Percentiles rank a stretch among this genome's conserved stretches.
Conservation (phyloP, 2,797 vertebrate species). For the Acanthurus lineatus region DNA sequence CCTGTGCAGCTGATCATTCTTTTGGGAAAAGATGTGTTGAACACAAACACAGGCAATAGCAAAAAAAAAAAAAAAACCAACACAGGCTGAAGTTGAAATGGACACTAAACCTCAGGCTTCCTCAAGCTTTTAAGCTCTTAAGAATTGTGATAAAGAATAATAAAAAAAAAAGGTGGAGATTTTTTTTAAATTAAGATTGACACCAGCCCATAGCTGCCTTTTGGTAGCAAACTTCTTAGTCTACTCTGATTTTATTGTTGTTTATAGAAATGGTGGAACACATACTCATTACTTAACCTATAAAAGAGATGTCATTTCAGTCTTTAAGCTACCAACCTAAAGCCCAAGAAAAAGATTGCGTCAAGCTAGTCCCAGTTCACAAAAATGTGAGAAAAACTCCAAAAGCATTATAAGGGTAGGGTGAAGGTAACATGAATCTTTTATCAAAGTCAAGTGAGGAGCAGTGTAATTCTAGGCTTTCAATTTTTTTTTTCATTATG, state of each 20-base stretch:
- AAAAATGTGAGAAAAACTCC: background rate
- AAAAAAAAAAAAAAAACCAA: background rate
- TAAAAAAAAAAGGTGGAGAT: background rate
- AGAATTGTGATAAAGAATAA: too few species aligned
- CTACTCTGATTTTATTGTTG: slow-evolving; percentile 9
- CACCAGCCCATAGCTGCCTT: background rate
- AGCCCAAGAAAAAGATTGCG: background rate
- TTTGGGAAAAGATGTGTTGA: slow-evolving; percentile 43
- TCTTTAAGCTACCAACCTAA: background rate
- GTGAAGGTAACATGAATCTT: background rate
- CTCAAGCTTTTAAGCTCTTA: background rate
- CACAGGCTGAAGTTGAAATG: slow-evolving; percentile 2
- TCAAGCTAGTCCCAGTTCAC: background rate
- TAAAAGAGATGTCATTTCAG: background rate
- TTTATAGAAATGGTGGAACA: slow-evolving; percentile 4
- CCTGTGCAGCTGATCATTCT: slow-evolving; percentile 39
- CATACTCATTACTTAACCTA: background rate
- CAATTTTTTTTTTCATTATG: too few species aligned
- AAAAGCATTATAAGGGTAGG: background rate
- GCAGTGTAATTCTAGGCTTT: background rate
- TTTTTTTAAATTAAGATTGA: slow-evolving; percentile 3
- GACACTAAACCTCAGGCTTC: background rate
- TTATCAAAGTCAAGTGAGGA: background rate
- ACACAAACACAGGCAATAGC: slow-evolving; percentile 21
- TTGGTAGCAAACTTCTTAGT: background rate